phyloP scores from a whole-genome alignment of 2,888 invertebrate genomes.

The Atherix ibis region DNA sequence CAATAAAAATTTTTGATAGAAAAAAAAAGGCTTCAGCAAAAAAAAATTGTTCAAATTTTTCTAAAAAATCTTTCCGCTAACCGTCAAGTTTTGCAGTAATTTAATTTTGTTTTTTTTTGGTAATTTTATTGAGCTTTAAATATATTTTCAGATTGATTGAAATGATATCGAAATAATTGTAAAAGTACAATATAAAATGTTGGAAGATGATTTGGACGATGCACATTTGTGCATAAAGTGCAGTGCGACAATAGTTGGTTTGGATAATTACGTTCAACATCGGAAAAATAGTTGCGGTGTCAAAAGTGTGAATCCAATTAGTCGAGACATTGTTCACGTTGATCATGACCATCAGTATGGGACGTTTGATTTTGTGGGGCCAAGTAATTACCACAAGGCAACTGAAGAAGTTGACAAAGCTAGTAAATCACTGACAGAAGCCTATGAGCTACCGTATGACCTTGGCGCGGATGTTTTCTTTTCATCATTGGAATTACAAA shows the following conservation, averaged over 20 bases:
- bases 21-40: no score
- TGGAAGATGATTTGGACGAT: constrained; percentile 58
- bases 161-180: no score
- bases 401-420: constrained; percentile 22
- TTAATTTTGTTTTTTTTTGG: neutral
- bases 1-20: no score
- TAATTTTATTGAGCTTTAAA: neutral
- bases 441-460: constrained; percentile 38
- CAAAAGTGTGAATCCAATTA: constrained; percentile 23
- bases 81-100: no score
- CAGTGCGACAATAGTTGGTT: constrained; percentile 61
- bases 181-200: constrained; percentile 14
- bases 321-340: constrained; percentile 11
- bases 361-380: constrained; percentile 20
- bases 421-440: constrained; percentile 22
- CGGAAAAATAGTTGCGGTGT: constrained; percentile 50
- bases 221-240: constrained; percentile 80
- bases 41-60: no score
- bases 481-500: constrained; percentile 63
- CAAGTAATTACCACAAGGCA: constrained; percentile 10
- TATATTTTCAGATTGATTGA: neutral
- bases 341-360: constrained; percentile 23
- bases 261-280: constrained; percentile 76
- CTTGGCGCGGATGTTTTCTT: constrained; percentile 76
- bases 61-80: no score